Evolutionary conservation across 1,140 invertebrate species (phyloP), one percentile per base, ranked within the genome.

Genomic region (Caenorhabditis tropicalis): DNA sequence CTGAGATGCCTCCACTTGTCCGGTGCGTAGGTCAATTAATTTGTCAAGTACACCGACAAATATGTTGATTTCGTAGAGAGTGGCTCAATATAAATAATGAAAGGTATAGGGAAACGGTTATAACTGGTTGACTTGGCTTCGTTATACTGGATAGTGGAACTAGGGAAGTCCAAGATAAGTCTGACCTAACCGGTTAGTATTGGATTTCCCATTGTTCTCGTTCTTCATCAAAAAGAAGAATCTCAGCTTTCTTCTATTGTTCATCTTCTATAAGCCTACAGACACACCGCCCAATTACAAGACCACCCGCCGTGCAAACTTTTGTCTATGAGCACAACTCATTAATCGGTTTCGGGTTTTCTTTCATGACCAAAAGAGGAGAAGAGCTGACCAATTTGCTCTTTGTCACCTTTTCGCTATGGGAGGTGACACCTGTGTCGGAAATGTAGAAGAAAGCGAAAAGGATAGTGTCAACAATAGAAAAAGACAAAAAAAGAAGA

Each of bases 11-110:
- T n/a, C 36, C 36, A 74, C 36, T 74, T 74, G 36, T 46, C 33
- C 29, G n/a, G 16, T 3, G 16, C 21, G 29, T 15, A 15, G 65
- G 65, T 74, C 65, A 74, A 74, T 74, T 74, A 74, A 74, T 74
- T 74, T 74, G 65, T 74, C 65, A 74, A 74, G 65, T 74, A 74
- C 65, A 43, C 65, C 65, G 65, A 74, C 65, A 74, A 74, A 39
- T 74, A 74, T 74, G 65, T 43, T 15, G n/a, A 24, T 36, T 33
- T 19, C n/a, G 10, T 56, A 15, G 15, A 7, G 24, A 24, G 49
- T 6, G 49, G 7, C 15, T 58, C 53, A 58, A 29, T 58, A 58
- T 58, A 58, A 58, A 58, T 5, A 58, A 51, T 51, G 7, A 3
- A 51, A 16, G 19, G n/a, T 51, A 51, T 51, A 10, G 48, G 16